Evolutionary conservation across 2,888 invertebrate species (phyloP).

Genomic region (Nomada fabriciana): DNA sequence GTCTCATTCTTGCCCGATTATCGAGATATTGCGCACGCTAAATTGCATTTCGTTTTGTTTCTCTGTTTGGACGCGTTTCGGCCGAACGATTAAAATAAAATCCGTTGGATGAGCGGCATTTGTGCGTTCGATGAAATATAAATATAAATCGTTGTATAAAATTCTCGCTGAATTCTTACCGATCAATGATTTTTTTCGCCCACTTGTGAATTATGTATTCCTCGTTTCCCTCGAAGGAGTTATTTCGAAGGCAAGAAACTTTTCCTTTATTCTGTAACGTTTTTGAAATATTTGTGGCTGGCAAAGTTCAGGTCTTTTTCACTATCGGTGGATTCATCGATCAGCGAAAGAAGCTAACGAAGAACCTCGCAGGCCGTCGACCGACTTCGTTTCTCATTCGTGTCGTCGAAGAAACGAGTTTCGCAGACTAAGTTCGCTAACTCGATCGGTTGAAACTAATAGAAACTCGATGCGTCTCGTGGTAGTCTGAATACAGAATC

Average conservation of each 20-base stretch:
- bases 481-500: neutral
- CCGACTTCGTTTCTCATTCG: conserved; percentile 54
- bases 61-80: neutral
- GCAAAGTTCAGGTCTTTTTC: neutral
- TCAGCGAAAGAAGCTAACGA: conserved; percentile 45
- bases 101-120: neutral
- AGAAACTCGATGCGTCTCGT: conserved; percentile 54
- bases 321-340: conserved; percentile 34
- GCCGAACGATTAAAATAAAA: neutral
- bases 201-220: neutral
- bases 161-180: conserved; percentile 3
- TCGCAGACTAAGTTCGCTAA: conserved; percentile 42
- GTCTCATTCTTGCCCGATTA: neutral
- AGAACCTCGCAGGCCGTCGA: conserved; percentile 32
- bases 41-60: conserved; percentile 8
- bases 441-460: conserved; percentile 60
- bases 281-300: neutral
- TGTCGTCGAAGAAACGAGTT: conserved; percentile 24
- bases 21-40: neutral
- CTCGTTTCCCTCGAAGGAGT: neutral
- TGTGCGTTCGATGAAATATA: neutral
- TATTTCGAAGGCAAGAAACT: conserved; percentile 30
- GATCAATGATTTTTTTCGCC: no score
- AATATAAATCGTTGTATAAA: neutral
- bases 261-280: neutral